A percentile compares a stretch with the other conserved stretches of the same genome.
Evolutionary conservation across 2,888 invertebrate species (phyloP).

Genomic region (Archips xylosteana): DNA sequence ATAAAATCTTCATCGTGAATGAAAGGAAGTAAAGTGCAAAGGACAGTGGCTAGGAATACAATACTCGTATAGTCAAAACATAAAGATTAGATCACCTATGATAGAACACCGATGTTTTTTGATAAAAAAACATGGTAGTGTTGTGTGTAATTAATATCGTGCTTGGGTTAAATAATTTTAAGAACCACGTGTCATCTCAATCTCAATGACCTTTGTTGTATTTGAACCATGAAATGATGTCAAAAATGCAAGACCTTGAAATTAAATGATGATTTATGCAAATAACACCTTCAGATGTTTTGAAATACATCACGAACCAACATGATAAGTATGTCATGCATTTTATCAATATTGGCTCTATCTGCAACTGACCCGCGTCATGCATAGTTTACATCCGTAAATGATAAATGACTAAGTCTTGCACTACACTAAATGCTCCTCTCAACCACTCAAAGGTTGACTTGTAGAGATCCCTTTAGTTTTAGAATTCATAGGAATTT

Average conservation of each 20-base stretch:
- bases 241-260: background rate
- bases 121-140: background rate
- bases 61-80: no score
- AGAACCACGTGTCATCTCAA: background rate
- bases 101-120: no score
- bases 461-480: no score
- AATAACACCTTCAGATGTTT: background rate
- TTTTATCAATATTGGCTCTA: conserved; percentile 7
- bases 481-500: no score
- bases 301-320: background rate
- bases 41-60: no score
- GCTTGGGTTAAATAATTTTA: background rate
- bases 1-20: no score
- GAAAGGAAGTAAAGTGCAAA: no score
- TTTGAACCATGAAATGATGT: background rate
- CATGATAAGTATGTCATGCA: conserved; percentile 5
- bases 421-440: background rate
- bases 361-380: background rate
- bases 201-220: background rate
- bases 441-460: no score
- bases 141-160: background rate
- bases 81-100: no score
- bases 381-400: conserved; percentile 4
- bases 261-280: background rate
- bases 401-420: background rate